Evolutionary conservation across 2,797 vertebrate species (phyloP).

Genomic region (Clarias pachynema): DNA sequence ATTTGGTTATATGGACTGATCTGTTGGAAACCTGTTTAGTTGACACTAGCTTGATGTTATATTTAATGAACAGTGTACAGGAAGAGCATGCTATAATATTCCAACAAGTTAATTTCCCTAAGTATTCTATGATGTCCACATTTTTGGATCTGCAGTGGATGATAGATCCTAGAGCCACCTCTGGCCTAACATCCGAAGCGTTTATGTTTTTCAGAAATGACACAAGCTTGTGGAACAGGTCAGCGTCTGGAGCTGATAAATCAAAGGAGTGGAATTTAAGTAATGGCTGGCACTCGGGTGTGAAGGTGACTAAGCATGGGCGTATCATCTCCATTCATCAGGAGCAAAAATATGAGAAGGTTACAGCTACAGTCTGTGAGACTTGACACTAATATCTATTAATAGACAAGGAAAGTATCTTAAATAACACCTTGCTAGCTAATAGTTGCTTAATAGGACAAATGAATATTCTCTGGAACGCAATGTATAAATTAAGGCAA

Average conservation of each 20-base stretch:
- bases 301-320: constrained; percentile 7
- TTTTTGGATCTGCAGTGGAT: not conserved
- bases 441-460: not conserved
- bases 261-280: constrained; percentile 2
- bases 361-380: constrained; percentile 5
- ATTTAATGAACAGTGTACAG: not conserved
- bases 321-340: not conserved
- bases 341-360: not conserved
- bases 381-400: not conserved
- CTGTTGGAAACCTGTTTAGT: not conserved
- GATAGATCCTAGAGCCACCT: not conserved
- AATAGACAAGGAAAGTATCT: not conserved
- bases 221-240: not conserved
- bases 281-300: constrained; percentile 17
- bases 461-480: not conserved
- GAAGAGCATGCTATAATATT: not conserved
- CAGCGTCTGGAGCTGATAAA: not conserved
- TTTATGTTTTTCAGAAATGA: not conserved
- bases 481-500: not conserved
- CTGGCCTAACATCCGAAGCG: not conserved
- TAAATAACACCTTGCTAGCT: not conserved
- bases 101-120: not conserved
- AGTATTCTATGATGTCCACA: not conserved
- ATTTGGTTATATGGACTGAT: not conserved
- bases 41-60: not conserved